Conservation (phyloP, 1,140 invertebrate species). For the Papilio aristodemus region DNA sequence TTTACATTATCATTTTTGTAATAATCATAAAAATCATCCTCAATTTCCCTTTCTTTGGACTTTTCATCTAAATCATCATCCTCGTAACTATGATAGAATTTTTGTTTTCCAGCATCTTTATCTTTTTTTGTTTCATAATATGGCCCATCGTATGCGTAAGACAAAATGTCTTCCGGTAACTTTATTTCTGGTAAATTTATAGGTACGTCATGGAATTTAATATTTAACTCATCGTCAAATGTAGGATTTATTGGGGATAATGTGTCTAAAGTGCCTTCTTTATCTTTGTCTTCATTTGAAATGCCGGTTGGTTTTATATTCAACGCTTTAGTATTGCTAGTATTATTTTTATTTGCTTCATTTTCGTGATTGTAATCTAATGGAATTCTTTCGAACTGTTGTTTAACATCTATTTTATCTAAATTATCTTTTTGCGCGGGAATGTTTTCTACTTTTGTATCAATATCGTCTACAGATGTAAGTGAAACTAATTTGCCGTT, state of each 20-base stretch:
- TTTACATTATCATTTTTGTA: conserved; percentile 41
- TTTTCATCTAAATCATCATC: conserved; percentile 46
- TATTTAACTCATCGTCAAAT: conserved; percentile 66
- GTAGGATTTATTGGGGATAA: conserved; percentile 44
- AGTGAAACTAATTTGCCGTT: conserved; percentile 41
- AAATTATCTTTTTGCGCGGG: conserved; percentile 34
- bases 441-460: conserved; percentile 41
- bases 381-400: conserved; percentile 77
- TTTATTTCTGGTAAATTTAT: conserved; percentile 73
- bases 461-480: conserved; percentile 21
- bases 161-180: conserved; percentile 69
- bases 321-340: conserved; percentile 31
- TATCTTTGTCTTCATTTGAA: conserved; percentile 38
- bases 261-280: conserved; percentile 49
- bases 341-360: conserved; percentile 41
- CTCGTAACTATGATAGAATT: conserved; percentile 44
- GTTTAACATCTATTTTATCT: conserved; percentile 59
- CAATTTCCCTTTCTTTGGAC: conserved; percentile 44
- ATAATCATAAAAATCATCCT: conserved; percentile 45
- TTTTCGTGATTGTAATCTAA: conserved; percentile 69
- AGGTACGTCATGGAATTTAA: conserved; percentile 63
- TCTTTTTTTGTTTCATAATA: conserved; percentile 41
- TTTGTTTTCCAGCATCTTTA: conserved; percentile 43
- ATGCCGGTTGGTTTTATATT: conserved; percentile 4
- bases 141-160: conserved; percentile 48